These are phyloP conservation scores for Philaethria dido DNA, from an alignment of 2,888 invertebrate genomes.

Conservation along the genomic window DNA sequence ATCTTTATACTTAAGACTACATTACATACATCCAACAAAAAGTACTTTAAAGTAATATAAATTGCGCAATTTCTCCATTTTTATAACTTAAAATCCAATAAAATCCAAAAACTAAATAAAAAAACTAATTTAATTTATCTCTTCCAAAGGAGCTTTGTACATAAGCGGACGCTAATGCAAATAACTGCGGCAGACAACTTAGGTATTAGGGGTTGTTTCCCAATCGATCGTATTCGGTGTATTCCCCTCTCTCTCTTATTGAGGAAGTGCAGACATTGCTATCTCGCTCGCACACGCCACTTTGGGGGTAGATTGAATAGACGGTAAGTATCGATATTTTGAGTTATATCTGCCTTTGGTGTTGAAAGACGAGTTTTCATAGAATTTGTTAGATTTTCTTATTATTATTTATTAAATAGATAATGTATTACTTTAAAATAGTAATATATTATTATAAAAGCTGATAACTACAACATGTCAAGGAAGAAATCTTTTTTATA, in stretches of 20 bases:
- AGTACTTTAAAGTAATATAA: too few species aligned
- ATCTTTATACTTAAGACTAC: too few species aligned
- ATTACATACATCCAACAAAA: too few species aligned
- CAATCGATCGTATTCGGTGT: conserved; percentile 78
- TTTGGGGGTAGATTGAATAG: conserved; percentile 64
- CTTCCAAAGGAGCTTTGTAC: conserved; percentile 5
- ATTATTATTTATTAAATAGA: neutral
- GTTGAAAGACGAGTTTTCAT: neutral
- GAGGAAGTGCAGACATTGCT: conserved; percentile 42
- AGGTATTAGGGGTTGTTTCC: conserved; percentile 70
- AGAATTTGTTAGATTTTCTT: neutral
- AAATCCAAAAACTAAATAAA: neutral
- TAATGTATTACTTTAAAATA: too few species aligned
- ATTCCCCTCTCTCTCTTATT: conserved; percentile 57
- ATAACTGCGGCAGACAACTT: conserved; percentile 50
- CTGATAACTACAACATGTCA: too few species aligned
- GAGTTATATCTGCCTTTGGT: neutral
- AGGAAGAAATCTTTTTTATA: too few species aligned
- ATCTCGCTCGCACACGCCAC: conserved; percentile 59
- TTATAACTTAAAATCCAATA: neutral
- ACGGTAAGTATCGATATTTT: conserved; percentile 37
- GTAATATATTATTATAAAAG: neutral
- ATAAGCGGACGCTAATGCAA: conserved; percentile 47
- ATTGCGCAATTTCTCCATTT: too few species aligned
- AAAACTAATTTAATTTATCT: neutral